Percentiles rank a stretch among this genome's conserved stretches.
Conservation (phyloP, 2,888 invertebrate species). For the Lobophora halterata region DNA sequence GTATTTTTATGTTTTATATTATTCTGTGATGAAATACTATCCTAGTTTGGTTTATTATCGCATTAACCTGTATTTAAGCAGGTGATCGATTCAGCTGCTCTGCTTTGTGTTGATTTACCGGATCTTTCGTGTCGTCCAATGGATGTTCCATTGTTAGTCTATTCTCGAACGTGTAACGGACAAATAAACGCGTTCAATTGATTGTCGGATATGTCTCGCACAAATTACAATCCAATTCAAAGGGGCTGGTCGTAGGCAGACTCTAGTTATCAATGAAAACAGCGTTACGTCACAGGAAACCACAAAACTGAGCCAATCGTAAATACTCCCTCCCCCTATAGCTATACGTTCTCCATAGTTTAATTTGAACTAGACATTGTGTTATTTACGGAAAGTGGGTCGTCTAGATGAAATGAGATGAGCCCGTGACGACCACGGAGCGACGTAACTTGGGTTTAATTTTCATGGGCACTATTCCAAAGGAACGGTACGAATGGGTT, state of each 20-base stretch:
- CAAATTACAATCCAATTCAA: no score
- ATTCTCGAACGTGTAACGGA: constrained; percentile 9
- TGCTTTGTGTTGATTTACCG: constrained; percentile 6
- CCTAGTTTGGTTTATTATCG: constrained; percentile 1
- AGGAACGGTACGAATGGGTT: constrained; percentile 37
- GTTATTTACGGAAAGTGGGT: constrained; percentile 50
- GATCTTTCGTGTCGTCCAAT: no score
- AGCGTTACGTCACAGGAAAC: no score
- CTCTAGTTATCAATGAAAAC: no score
- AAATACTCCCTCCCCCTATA: no score
- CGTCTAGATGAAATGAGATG: constrained; percentile 40
- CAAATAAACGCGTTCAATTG: constrained; percentile 33
- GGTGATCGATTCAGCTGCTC: neutral
- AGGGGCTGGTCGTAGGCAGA: no score
- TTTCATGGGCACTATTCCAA: constrained; percentile 59
- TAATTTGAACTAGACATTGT: constrained; percentile 72
- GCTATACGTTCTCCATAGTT: constrained; percentile 30
- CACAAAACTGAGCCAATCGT: no score
- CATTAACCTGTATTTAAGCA: constrained; percentile 8
- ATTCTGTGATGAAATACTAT: constrained; percentile 13
- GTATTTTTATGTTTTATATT: constrained; percentile 22
- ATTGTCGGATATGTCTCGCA: constrained; percentile 20
- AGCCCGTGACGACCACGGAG: constrained; percentile 43
- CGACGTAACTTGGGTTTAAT: constrained; percentile 41
- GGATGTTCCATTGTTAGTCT: no score